phyloP scores from a whole-genome alignment of 2,797 vertebrate species.

The Esox lucius region DNA sequence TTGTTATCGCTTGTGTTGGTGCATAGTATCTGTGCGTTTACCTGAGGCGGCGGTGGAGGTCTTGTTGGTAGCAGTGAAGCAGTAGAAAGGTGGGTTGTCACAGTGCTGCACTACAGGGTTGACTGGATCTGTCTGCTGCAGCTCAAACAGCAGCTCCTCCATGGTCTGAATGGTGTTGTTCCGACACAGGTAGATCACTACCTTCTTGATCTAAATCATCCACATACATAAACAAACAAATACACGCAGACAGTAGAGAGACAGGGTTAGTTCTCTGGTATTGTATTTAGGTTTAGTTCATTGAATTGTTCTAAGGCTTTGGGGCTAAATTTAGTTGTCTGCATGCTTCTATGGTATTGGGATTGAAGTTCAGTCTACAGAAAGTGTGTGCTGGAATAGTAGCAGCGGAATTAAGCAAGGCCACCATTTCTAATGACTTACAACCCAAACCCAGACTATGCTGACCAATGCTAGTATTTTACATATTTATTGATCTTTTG shows the following conservation, averaged over 20 bases:
- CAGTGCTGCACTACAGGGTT: slow-evolving; percentile 96
- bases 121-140: slow-evolving; percentile 94
- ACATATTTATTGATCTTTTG: too few relatives aligned
- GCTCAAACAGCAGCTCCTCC: slow-evolving; percentile 95
- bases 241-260: background rate
- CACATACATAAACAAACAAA: background rate
- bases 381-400: too few relatives aligned
- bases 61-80: slow-evolving; percentile 91
- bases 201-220: slow-evolving; percentile 91
- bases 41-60: slow-evolving; percentile 85
- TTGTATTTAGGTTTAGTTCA: background rate
- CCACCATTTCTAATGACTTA: too few relatives aligned
- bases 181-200: slow-evolving; percentile 93
- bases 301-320: background rate
- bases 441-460: too few relatives aligned
- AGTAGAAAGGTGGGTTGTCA: slow-evolving; percentile 95
- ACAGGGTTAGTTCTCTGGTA: background rate
- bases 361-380: too few relatives aligned
- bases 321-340: background rate
- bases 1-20: background rate
- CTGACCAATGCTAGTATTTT: too few relatives aligned
- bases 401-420: too few relatives aligned
- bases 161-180: slow-evolving; percentile 97
- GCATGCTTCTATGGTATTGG: too few relatives aligned
- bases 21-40: slow-evolving; percentile 49